These are phyloP conservation scores for Caenorhabditis afra DNA, from an alignment of 2,888 invertebrate species.

Conservation along the genomic window DNA sequence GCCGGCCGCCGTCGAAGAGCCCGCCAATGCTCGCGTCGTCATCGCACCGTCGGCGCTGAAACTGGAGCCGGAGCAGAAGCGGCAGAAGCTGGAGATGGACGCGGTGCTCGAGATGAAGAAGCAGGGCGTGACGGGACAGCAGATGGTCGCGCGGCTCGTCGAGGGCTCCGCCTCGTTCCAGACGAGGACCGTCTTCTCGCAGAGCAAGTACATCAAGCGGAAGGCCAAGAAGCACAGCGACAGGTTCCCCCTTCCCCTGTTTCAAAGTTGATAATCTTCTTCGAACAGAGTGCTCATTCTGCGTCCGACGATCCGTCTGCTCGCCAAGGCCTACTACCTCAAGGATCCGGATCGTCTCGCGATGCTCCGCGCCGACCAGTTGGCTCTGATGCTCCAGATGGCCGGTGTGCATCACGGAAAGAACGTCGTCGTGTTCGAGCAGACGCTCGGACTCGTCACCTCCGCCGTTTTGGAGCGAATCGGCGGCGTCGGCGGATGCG, in stretches of 20 bases:
- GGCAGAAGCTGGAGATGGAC: constrained; percentile 69
- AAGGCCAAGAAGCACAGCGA: constrained; percentile 95
- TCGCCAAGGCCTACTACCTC: constrained; percentile 90
- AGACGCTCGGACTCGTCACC: constrained; percentile 62
- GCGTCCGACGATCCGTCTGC: constrained; percentile 88
- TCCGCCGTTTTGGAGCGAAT: constrained; percentile 85
- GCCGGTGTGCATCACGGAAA: constrained; percentile 87
- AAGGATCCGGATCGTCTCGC: constrained; percentile 82
- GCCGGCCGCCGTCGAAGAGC: too few species aligned
- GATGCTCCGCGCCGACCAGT: constrained; percentile 87
- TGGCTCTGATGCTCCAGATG: constrained; percentile 90
- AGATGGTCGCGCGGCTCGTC: constrained; percentile 72
- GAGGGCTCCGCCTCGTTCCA: constrained; percentile 73
- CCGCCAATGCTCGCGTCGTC: constrained; percentile 24
- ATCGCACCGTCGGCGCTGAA: constrained; percentile 57
- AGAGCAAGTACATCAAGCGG: constrained; percentile 82
- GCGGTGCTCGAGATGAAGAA: constrained; percentile 71
- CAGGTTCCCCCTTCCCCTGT: constrained; percentile 81
- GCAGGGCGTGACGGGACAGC: constrained; percentile 59
- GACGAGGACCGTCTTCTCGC: constrained; percentile 70
- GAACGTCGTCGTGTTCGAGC: constrained; percentile 69
- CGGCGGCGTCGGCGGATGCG: constrained; percentile 84
- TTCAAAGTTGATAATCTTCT: too few species aligned
- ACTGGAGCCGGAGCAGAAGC: constrained; percentile 56
- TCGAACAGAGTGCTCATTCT: constrained; percentile 82